Conservation (phyloP, 2,797 vertebrate species). For the Mus caroli region DNA sequence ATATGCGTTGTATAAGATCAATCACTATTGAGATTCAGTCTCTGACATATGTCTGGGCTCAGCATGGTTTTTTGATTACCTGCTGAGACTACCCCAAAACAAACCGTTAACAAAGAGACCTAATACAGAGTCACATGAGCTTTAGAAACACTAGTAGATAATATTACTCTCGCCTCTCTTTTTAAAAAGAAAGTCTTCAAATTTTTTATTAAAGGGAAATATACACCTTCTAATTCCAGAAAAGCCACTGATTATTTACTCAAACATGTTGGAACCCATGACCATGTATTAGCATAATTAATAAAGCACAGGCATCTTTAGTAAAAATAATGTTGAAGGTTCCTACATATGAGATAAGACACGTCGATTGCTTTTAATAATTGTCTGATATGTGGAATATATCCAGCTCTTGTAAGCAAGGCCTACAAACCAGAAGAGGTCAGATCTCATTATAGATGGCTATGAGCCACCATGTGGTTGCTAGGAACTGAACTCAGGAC, state of each 20-base stretch:
- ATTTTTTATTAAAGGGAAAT: not conserved
- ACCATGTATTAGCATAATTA: not conserved
- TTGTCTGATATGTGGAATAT: not conserved
- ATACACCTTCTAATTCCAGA: not conserved
- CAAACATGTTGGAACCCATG: not conserved
- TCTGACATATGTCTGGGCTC: not conserved
- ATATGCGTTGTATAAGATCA: not conserved
- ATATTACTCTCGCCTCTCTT: not conserved
- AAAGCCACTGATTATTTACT: conserved; percentile 14
- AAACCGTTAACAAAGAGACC: not conserved
- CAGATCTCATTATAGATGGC: not conserved
- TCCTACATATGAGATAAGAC: not conserved
- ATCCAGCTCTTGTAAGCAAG: not conserved
- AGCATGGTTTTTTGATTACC: not conserved
- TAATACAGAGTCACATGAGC: not conserved
- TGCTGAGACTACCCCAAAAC: not conserved
- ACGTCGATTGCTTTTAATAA: not conserved
- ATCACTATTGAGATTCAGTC: not conserved
- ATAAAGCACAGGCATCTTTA: not conserved
- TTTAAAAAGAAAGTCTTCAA: not conserved
- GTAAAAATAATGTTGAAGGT: not conserved
- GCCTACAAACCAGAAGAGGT: not conserved
- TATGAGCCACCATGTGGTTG: no score
- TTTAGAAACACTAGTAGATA: not conserved
- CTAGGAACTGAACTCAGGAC: not conserved